Conservation (phyloP, 2,113 vertebrate species). For the Coreoperca whiteheadi region DNA sequence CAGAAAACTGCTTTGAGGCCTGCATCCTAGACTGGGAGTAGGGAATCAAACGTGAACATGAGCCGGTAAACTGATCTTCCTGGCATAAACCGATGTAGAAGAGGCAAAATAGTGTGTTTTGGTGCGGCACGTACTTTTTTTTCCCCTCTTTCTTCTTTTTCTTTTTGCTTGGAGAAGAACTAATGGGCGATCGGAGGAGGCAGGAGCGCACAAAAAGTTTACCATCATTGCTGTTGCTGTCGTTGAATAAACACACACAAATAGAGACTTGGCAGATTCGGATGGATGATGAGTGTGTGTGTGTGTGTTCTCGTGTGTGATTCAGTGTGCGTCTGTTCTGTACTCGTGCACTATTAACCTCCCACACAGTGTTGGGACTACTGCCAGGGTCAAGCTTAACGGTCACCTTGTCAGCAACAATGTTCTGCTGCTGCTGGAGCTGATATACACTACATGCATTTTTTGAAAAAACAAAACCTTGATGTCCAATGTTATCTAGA, state of each 20-base stretch:
- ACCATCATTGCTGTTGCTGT: not conserved
- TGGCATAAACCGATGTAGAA: conserved; percentile 7
- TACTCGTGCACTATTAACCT: conserved; percentile 43
- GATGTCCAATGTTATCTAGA: not conserved
- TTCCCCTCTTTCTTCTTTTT: not conserved
- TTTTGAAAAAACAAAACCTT: not conserved
- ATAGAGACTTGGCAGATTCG: conserved; percentile 15
- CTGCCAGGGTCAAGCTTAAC: conserved; percentile 66
- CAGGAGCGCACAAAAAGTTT: conserved; percentile 1
- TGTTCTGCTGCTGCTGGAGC: conserved; percentile 32
- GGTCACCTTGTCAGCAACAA: conserved; percentile 41
- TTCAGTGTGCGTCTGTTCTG: conserved; percentile 31
- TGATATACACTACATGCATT: not conserved
- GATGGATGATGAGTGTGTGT: conserved; percentile 19
- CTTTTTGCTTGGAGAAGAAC: conserved; percentile 6
- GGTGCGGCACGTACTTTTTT: not conserved
- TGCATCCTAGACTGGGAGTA: conserved; percentile 43
- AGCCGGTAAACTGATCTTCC: conserved; percentile 62
- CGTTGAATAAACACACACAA: conserved; percentile 15
- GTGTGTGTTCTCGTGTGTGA: conserved; percentile 12
- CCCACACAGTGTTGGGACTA: conserved; percentile 41
- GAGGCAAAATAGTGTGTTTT: conserved; percentile 19
- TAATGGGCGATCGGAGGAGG: conserved; percentile 1
- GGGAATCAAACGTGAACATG: conserved; percentile 66
- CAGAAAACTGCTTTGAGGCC: conserved; percentile 64